Evolutionary conservation across 2,113 vertebrate species (phyloP).

Genomic region (Nesoenas mayeri): DNA sequence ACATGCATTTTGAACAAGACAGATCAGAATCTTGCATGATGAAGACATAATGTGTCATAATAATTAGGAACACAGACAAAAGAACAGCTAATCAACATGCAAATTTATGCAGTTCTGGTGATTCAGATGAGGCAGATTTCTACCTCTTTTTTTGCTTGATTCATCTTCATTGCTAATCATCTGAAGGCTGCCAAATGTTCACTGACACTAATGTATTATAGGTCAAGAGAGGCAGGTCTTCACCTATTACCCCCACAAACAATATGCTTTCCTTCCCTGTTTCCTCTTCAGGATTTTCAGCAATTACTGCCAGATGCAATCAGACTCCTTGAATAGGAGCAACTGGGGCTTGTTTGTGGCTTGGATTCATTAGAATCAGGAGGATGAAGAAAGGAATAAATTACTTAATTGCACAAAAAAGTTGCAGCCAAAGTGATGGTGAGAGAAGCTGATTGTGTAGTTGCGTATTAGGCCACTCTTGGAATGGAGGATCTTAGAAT

Average conservation of each 20-base stretch:
- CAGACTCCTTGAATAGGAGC: conserved; percentile 98
- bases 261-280: conserved; percentile 90
- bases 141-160: conserved; percentile 87
- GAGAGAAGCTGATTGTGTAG: conserved; percentile 88
- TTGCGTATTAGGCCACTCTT: conserved; percentile 91
- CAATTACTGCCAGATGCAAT: conserved; percentile 99
- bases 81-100: conserved; percentile 94
- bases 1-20: conserved; percentile 89
- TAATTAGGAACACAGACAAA: conserved; percentile 97
- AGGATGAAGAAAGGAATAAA: conserved; percentile 99
- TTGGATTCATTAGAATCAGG: conserved; percentile 99
- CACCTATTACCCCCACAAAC: conserved; percentile 93
- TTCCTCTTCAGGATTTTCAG: conserved; percentile 95
- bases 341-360: conserved; percentile 99
- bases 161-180: conserved; percentile 91
- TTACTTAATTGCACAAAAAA: conserved; percentile 99
- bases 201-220: conserved; percentile 94
- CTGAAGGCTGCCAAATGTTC: conserved; percentile 90
- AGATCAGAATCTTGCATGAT: conserved; percentile 95
- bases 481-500: conserved; percentile 99
- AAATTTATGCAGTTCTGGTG: conserved; percentile 92
- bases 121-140: conserved; percentile 89
- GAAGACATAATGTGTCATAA: conserved; percentile 99
- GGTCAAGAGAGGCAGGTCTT: conserved; percentile 97
- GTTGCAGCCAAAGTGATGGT: conserved; percentile 90